Conservation (phyloP, 2,888 invertebrate genomes). For the Mesorhabditis sp. region DNA sequence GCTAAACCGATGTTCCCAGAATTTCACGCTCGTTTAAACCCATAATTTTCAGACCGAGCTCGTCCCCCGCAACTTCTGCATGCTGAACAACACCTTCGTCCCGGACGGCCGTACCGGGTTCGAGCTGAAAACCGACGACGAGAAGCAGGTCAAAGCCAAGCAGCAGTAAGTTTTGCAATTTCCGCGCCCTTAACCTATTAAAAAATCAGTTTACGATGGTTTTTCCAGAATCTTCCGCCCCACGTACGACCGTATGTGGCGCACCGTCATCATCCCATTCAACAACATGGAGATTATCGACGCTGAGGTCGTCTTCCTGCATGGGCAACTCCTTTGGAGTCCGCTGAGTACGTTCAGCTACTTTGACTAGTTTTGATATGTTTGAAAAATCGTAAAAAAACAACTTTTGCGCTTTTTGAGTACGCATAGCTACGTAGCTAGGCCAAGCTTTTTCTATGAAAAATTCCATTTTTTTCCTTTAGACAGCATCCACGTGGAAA, state of each 20-base stretch:
- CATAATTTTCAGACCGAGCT: conserved; percentile 22
- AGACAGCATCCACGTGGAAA: conserved; percentile 41
- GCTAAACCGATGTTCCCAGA: background rate
- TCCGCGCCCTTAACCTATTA: conserved; percentile 16
- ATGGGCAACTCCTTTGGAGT: conserved; percentile 49
- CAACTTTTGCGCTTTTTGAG: too few relatives aligned
- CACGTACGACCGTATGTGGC: conserved; percentile 47
- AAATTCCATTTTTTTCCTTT: background rate
- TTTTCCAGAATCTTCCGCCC: conserved; percentile 47
- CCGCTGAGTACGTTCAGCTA: conserved; percentile 24
- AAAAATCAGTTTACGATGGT: too few relatives aligned
- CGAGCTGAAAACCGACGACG: conserved; percentile 44
- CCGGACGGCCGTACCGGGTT: conserved; percentile 47
- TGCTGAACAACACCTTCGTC: conserved; percentile 54
- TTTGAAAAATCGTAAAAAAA: too few relatives aligned
- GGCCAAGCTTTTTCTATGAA: too few relatives aligned
- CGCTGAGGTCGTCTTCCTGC: conserved; percentile 51
- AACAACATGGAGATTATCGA: conserved; percentile 43
- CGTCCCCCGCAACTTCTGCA: conserved; percentile 40
- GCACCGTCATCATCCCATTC: conserved; percentile 46
- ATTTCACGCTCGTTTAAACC: too few relatives aligned
- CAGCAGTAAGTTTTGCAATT: conserved; percentile 26
- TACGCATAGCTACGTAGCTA: too few relatives aligned
- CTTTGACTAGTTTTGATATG: too few relatives aligned
- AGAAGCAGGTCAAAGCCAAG: conserved; percentile 35